These are phyloP conservation scores for Sinosuthora webbiana DNA, from an alignment of 2,113 vertebrate genomes.

Conservation along the genomic window DNA sequence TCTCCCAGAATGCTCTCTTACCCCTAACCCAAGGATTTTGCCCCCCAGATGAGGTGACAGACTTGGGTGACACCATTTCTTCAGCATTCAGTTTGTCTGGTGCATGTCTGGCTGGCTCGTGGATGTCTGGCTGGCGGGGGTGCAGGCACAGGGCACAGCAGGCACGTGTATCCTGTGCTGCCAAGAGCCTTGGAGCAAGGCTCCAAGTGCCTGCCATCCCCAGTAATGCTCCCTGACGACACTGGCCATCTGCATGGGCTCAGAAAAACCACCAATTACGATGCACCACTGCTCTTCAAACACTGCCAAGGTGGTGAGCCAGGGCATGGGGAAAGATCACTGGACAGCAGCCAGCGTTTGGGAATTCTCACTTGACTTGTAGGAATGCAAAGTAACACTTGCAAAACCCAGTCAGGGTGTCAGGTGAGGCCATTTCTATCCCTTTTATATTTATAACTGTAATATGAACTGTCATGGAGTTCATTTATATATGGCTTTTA, in stretches of 20 bases:
- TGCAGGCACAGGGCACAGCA: rapidly evolving
- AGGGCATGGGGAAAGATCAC: neutral
- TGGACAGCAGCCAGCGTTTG: neutral
- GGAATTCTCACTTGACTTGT: slow-evolving; percentile 22
- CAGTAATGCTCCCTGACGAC: neutral
- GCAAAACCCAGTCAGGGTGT: neutral
- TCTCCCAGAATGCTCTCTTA: neutral
- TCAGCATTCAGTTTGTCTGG: neutral
- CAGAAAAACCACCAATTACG: slow-evolving; percentile 43
- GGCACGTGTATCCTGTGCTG: neutral
- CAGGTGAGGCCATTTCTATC: neutral
- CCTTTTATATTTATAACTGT: slow-evolving; percentile 56
- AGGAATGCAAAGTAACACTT: slow-evolving; percentile 44
- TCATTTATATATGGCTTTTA: neutral
- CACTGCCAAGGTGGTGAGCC: neutral
- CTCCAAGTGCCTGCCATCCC: neutral
- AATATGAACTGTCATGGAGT: slow-evolving; percentile 21
- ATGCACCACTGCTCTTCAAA: neutral
- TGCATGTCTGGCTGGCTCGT: neutral
- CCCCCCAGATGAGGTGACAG: neutral
- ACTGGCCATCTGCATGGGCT: neutral
- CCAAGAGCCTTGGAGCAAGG: neutral
- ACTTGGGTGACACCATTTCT: neutral
- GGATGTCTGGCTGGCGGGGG: neutral
- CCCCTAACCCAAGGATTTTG: neutral